Percentiles rank a stretch among this genome's conserved stretches.
phyloP scores from a whole-genome alignment of 1,140 invertebrate genomes.

The Nixonia krombeini region DNA sequence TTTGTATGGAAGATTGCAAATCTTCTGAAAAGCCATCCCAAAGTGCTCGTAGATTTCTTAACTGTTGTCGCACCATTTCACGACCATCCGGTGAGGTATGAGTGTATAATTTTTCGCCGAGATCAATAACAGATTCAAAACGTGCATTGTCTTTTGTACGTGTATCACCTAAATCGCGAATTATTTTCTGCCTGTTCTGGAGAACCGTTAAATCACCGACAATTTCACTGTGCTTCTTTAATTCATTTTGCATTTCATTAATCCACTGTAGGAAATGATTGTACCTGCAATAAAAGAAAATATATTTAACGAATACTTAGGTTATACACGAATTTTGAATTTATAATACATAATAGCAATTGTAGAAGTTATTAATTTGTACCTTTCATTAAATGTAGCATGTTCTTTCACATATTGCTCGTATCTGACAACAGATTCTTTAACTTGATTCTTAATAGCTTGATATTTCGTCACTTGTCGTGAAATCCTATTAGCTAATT shows the following conservation, averaged over 20 bases:
- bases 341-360: too few relatives aligned
- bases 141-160: conserved; percentile 84
- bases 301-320: not conserved
- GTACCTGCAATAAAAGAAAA: conserved; percentile 71
- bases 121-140: conserved; percentile 89
- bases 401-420: conserved; percentile 90
- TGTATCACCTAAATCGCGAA: conserved; percentile 85
- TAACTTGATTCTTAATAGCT: conserved; percentile 85
- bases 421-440: conserved; percentile 84
- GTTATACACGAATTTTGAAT: too few relatives aligned
- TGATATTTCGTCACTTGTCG: conserved; percentile 89
- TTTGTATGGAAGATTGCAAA: conserved; percentile 82
- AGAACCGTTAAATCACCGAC: conserved; percentile 88
- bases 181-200: conserved; percentile 87
- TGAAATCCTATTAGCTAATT: conserved; percentile 82
- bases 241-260: conserved; percentile 77
- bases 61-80: conserved; percentile 91
- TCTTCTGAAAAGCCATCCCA: conserved; percentile 93
- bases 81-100: conserved; percentile 95
- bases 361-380: conserved; percentile 70
- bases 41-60: conserved; percentile 83
- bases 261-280: conserved; percentile 83
- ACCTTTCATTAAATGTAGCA: conserved; percentile 83
- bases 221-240: conserved; percentile 86
- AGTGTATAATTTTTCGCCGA: conserved; percentile 92